Conservation (phyloP, 2,888 invertebrate species). For the Netelia inedita region DNA sequence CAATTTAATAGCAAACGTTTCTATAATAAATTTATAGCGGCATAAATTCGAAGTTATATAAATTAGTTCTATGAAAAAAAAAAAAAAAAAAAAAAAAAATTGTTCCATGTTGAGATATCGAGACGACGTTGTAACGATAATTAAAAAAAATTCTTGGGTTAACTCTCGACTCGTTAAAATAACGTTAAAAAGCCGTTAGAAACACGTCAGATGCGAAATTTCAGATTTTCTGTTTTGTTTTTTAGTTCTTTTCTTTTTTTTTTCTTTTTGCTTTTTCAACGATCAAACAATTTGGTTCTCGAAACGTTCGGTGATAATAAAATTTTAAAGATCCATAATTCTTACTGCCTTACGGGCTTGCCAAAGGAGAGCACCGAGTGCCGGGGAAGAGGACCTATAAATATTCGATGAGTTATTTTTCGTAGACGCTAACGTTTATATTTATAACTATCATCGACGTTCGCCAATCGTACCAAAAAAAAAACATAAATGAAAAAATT, state of each 20-base stretch:
- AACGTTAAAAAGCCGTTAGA: background rate
- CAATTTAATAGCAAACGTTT: too few relatives aligned
- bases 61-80: too few relatives aligned
- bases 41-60: too few relatives aligned
- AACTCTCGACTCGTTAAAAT: slow-evolving; percentile 3
- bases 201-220: slow-evolving; percentile 4
- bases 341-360: background rate
- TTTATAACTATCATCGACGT: slow-evolving; percentile 56
- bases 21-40: too few relatives aligned
- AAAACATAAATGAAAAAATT: too few relatives aligned
- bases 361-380: background rate
- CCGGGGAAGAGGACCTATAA: slow-evolving; percentile 30
- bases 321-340: background rate
- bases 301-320: background rate
- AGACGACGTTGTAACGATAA: too few relatives aligned
- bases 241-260: background rate
- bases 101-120: too few relatives aligned
- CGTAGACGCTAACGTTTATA: slow-evolving; percentile 30
- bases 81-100: too few relatives aligned
- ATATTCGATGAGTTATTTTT: slow-evolving; percentile 15
- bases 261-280: too few relatives aligned
- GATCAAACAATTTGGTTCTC: too few relatives aligned
- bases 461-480: slow-evolving; percentile 24
- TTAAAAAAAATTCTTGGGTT: too few relatives aligned
- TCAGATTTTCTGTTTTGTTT: background rate